Percentiles rank a stretch among this genome's conserved stretches.
phyloP scores from a whole-genome alignment of 2,888 invertebrate species.

The Oscheius myriophilus region DNA sequence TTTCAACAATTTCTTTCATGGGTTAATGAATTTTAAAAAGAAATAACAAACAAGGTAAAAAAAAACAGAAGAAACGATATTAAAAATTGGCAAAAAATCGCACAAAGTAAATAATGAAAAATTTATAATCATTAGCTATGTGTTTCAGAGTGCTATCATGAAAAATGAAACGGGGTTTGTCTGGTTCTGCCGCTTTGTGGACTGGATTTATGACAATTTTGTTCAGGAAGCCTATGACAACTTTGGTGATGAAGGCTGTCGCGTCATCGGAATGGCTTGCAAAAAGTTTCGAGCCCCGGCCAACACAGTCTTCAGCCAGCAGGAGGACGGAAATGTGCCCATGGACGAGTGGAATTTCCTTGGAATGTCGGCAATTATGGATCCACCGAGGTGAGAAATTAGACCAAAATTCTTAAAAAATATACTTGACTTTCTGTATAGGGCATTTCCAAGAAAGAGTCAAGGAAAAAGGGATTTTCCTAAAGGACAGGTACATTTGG shows the following conservation, averaged over 20 bases:
- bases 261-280: slow-evolving; percentile 62
- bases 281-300: slow-evolving; percentile 54
- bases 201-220: neutral
- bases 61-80: too few relatives aligned
- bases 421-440: neutral
- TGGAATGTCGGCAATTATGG: slow-evolving; percentile 62
- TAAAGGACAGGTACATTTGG: too few relatives aligned
- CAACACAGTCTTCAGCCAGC: slow-evolving; percentile 43
- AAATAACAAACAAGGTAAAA: too few relatives aligned
- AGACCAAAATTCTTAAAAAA: neutral
- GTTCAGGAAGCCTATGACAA: slow-evolving; percentile 50
- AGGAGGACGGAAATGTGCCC: slow-evolving; percentile 50
- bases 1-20: too few relatives aligned
- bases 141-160: too few relatives aligned
- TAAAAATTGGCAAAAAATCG: too few relatives aligned
- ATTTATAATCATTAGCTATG: too few relatives aligned
- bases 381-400: slow-evolving; percentile 48
- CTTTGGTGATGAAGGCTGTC: slow-evolving; percentile 61
- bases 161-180: too few relatives aligned
- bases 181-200: too few relatives aligned
- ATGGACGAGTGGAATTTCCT: slow-evolving; percentile 53
- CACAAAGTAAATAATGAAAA: too few relatives aligned
- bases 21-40: too few relatives aligned
- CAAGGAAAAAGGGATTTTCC: too few relatives aligned
- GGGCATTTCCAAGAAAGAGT: neutral